Conservation (phyloP, 1,140 invertebrate genomes). For the Coboldia fuscipes region DNA sequence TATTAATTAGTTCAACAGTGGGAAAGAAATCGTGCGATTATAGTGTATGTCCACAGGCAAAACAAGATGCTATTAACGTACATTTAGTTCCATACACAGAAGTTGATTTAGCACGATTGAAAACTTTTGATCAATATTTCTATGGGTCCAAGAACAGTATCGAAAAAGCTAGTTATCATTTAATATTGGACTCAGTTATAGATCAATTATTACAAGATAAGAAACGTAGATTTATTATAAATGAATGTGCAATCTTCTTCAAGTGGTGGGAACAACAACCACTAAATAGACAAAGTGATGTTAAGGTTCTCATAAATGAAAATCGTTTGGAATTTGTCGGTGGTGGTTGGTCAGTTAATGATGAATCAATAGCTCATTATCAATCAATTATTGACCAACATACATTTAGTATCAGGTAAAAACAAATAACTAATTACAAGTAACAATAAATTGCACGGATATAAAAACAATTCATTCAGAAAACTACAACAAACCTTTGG, state of each 20-base stretch:
- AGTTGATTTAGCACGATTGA: too few species aligned
- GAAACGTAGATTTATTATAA: constrained; percentile 58
- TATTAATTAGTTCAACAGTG: too few species aligned
- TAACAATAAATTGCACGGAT: neutral
- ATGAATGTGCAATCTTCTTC: constrained; percentile 76
- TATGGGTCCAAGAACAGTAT: too few species aligned
- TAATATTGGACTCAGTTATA: too few species aligned
- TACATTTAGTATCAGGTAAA: constrained; percentile 25
- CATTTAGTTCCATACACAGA: too few species aligned
- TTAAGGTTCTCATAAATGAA: constrained; percentile 38
- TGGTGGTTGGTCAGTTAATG: constrained; percentile 75
- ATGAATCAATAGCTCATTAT: constrained; percentile 76
- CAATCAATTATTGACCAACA: constrained; percentile 83
- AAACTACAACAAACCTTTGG: constrained; percentile 48
- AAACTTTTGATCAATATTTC: too few species aligned
- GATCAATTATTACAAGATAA: too few species aligned
- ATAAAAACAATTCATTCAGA: neutral
- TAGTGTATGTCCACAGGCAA: too few species aligned
- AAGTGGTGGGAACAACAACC: constrained; percentile 75
- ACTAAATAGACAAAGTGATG: constrained; percentile 30
- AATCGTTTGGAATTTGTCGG: constrained; percentile 71
- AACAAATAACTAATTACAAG: neutral
- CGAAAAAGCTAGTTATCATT: too few species aligned
- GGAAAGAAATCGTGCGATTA: too few species aligned
- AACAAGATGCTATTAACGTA: too few species aligned